A percentile compares a stretch with the other conserved stretches of the same genome.
Evolutionary conservation across 2,113 vertebrate genomes (phyloP).

Genomic region (Sceloporus tristichus): DNA sequence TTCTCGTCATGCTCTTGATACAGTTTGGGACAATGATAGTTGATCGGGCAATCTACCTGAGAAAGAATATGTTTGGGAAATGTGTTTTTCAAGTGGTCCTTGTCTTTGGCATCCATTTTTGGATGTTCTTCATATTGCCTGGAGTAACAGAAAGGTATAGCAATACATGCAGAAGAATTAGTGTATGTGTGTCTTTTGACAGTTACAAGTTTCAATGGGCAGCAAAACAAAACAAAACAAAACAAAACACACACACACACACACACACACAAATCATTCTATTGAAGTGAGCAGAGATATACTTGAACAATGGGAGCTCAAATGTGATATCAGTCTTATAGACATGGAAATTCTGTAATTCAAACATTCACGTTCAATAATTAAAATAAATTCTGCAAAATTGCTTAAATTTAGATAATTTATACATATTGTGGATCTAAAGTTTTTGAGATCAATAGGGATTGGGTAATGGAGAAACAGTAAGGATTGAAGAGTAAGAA

Average conservation of each 20-base stretch:
- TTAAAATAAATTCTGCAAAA: background rate
- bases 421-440: background rate
- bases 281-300: background rate
- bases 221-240: background rate
- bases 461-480: background rate
- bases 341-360: too few species aligned
- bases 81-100: constrained; percentile 81
- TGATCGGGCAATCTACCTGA: constrained; percentile 81
- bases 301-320: background rate
- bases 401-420: too few species aligned
- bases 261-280: background rate
- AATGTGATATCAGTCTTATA: background rate
- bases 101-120: constrained; percentile 84
- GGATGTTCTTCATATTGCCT: constrained; percentile 85
- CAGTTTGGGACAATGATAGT: constrained; percentile 83
- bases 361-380: background rate
- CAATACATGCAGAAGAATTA: too few species aligned
- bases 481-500: background rate
- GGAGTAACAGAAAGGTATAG: constrained; percentile 81
- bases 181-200: background rate
- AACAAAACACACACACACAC: background rate
- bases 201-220: background rate
- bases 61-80: constrained; percentile 81
- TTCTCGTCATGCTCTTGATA: constrained; percentile 82
- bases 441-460: background rate